Evolutionary conservation across 2,888 invertebrate genomes (phyloP).

Genomic region (Malthinus seriepunctatus): DNA sequence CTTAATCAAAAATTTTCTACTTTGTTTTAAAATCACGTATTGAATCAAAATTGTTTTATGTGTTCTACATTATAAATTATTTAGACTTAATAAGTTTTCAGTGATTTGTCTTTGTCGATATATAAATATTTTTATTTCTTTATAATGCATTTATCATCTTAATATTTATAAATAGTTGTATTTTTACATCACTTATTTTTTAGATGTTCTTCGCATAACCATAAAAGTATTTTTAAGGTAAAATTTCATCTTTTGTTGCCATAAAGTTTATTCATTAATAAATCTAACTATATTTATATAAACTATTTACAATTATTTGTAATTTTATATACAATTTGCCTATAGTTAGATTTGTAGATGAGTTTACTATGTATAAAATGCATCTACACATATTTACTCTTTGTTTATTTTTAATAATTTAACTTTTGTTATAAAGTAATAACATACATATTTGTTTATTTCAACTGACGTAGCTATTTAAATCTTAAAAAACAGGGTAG

Average conservation of each 20-base stretch:
- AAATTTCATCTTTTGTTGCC: neutral
- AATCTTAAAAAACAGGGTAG: constrained; percentile 40
- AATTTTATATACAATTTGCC: no score
- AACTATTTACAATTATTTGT: neutral
- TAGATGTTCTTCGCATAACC: constrained; percentile 3
- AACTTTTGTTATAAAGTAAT: neutral
- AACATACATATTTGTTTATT: neutral
- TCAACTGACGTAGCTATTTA: constrained; percentile 8
- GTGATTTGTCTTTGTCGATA: constrained; percentile 1
- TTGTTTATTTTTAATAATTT: neutral
- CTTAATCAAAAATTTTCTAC: no score
- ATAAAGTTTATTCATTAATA: neutral
- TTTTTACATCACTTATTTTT: constrained; percentile 13
- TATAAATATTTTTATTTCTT: constrained; percentile 1
- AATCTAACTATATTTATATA: neutral
- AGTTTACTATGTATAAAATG: no score
- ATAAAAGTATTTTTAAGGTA: neutral
- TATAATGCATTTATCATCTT: constrained; percentile 19
- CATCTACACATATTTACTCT: neutral
- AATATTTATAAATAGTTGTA: constrained; percentile 18
- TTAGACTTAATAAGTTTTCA: neutral
- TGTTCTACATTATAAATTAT: neutral
- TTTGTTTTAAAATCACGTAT: no score
- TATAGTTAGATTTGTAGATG: no score
- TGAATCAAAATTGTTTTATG: neutral